These are phyloP conservation scores for Lasioglossum morio DNA, from an alignment of 2,888 invertebrate genomes.

Conservation along the genomic window DNA sequence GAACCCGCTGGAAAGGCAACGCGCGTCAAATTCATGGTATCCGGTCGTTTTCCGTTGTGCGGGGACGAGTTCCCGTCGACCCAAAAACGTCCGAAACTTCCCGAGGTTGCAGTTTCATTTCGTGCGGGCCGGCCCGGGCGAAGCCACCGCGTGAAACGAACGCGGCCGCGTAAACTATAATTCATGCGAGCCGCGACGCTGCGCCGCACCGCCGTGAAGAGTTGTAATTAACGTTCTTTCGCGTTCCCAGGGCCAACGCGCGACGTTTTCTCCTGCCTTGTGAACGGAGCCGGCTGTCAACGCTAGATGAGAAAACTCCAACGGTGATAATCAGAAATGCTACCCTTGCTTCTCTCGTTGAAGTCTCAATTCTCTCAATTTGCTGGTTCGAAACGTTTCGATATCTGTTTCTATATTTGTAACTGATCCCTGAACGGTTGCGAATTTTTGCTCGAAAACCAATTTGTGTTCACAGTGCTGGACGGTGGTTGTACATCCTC, in stretches of 20 bases:
- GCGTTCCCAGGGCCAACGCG: slow-evolving; percentile 20
- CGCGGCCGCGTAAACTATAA: slow-evolving; percentile 53
- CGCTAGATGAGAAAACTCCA: background rate
- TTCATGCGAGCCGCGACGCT: slow-evolving; percentile 46
- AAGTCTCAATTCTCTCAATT: background rate
- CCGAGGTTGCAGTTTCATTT: slow-evolving; percentile 24
- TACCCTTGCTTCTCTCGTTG: background rate
- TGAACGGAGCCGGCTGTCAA: slow-evolving; percentile 11
- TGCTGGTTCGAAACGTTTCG: background rate
- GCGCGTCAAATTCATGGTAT: slow-evolving; percentile 1
- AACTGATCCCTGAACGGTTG: background rate
- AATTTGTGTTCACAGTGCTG: background rate
- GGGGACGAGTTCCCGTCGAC: slow-evolving; percentile 5
- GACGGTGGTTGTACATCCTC: too few relatives aligned
- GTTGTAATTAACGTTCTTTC: slow-evolving; percentile 64
- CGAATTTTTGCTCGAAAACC: fast-evolving
- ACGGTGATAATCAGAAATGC: background rate
- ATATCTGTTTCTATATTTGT: background rate
- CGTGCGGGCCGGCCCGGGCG: background rate
- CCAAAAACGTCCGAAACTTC: slow-evolving; percentile 22
- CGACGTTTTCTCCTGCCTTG: slow-evolving; percentile 41
- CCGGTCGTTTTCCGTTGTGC: slow-evolving; percentile 9
- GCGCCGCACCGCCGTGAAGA: slow-evolving; percentile 57
- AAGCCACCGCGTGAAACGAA: slow-evolving; percentile 42
- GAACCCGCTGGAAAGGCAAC: background rate